Evolutionary conservation across 2,888 invertebrate genomes (phyloP).

Genomic region (Parnassius smintheus): DNA sequence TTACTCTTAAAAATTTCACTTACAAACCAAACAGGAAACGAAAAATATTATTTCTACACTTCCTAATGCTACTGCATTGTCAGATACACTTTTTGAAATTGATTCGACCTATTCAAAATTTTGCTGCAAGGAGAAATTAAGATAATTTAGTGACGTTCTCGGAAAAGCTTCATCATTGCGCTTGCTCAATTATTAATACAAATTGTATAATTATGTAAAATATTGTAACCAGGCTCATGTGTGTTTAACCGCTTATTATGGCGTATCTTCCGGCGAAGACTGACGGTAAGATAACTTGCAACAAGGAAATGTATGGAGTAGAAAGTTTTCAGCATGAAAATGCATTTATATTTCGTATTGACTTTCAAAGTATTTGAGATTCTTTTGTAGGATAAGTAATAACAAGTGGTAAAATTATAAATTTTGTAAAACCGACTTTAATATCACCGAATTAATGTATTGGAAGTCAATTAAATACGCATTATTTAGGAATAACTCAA

Average conservation of each 20-base stretch:
- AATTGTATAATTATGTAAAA: constrained; percentile 66
- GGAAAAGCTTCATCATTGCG: constrained; percentile 42
- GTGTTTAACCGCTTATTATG: constrained; percentile 70
- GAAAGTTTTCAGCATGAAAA: constrained; percentile 20
- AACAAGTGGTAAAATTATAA: too few species aligned
- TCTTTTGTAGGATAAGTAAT: too few species aligned
- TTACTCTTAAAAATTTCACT: constrained; percentile 58
- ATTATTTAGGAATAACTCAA: too few species aligned
- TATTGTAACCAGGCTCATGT: constrained; percentile 61
- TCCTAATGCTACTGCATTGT: constrained; percentile 55
- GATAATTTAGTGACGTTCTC: constrained; percentile 45
- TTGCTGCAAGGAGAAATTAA: constrained; percentile 47
- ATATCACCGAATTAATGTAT: too few species aligned
- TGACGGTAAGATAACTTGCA: constrained; percentile 58
- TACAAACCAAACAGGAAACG: constrained; percentile 71
- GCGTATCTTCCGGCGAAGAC: constrained; percentile 56
- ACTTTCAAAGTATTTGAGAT: too few species aligned
- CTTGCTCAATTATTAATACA: constrained; percentile 55
- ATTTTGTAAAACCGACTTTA: too few species aligned
- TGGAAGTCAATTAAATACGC: too few species aligned
- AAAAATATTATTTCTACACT: constrained; percentile 67
- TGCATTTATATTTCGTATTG: too few species aligned
- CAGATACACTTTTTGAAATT: constrained; percentile 39
- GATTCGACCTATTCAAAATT: constrained; percentile 44
- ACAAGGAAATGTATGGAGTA: constrained; percentile 44